Base-by-base conservation (phyloP, 2,888 invertebrate species). In the Coremacera marginata region DNA sequence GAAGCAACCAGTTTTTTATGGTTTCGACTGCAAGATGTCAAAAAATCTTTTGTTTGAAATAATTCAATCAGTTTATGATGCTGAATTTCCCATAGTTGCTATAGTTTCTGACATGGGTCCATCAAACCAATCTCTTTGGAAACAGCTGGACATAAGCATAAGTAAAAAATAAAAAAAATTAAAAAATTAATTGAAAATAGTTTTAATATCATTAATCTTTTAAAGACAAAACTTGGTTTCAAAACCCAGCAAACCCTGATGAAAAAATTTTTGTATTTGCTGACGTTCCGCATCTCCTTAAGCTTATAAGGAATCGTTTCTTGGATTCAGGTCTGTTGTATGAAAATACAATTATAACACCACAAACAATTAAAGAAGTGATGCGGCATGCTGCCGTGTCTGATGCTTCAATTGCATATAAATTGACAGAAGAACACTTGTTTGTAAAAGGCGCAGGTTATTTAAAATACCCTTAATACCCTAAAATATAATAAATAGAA, bases 31-130 rank as follows among this genome's bases (percentile, higher is more conserved):
- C 67, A 44, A 44, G 11, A 67, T 67, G 44, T 11, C 16, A 22
- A 67, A 49, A 37, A 5, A 7, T 1, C 16, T 67, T 44, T 67
- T 67, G 25, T 22, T 11, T 67, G 44, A 37, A 9, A 19, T 67
- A 22, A 67, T 67, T 8, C 2, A 19, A 49, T 5, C 31, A 19
- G 3, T 67, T 9, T 11, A 67, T 44, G 19, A 44, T 9, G 49
- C 44, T 19, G 25, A 14, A 14, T 67, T 67, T 19, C 19, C 49
- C n/a, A 44, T 67, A 9, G 67, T 67, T 22, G 44, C 67, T 5
- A 25, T 67, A 0, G 67, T 49, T 7, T n/a, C 19, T 9, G 67
- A 67, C 11, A 67, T 67, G 49, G 67, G 67, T n/a, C 67, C 67
- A 14, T 27, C 34, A n/a, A 67, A 19, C 1, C 52, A 52, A 52